Conservation (phyloP, 2,888 invertebrate genomes). For the Eupithecia subfuscata region DNA sequence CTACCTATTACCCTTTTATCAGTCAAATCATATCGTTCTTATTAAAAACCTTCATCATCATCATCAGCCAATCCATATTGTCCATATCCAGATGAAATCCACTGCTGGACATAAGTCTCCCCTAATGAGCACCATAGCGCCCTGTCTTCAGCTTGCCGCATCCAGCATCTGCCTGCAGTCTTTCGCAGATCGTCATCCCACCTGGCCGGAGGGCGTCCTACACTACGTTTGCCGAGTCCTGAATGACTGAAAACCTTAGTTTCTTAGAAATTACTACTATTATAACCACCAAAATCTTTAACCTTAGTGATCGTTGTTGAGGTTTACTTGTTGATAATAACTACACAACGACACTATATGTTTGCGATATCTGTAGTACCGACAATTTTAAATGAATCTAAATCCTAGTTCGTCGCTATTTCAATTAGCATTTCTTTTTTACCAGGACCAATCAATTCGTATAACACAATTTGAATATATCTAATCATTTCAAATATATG, state of each 20-base stretch:
- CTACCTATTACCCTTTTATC: conserved; percentile 10
- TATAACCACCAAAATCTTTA: neutral
- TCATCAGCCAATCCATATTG: too few species aligned
- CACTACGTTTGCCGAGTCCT: too few species aligned
- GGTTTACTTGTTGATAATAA: neutral
- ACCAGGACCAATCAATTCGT: neutral
- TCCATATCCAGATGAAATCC: too few species aligned
- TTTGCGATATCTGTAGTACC: neutral
- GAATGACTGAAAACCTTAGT: too few species aligned
- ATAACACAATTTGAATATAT: neutral
- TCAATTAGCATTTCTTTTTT: neutral
- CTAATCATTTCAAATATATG: neutral
- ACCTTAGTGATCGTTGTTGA: neutral
- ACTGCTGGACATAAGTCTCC: too few species aligned
- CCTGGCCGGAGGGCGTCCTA: too few species aligned
- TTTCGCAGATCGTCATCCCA: too few species aligned
- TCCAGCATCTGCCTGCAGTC: too few species aligned
- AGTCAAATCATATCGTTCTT: conserved; percentile 1
- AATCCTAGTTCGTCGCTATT: neutral
- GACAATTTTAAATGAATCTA: neutral
- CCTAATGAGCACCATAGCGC: too few species aligned
- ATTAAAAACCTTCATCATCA: too few species aligned
- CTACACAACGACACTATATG: neutral
- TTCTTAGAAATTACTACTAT: neutral
- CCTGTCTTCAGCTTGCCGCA: too few species aligned